Percentiles rank a stretch among this genome's conserved stretches.
phyloP scores from a whole-genome alignment of 2,797 vertebrate species.

The Alauda arvensis region DNA sequence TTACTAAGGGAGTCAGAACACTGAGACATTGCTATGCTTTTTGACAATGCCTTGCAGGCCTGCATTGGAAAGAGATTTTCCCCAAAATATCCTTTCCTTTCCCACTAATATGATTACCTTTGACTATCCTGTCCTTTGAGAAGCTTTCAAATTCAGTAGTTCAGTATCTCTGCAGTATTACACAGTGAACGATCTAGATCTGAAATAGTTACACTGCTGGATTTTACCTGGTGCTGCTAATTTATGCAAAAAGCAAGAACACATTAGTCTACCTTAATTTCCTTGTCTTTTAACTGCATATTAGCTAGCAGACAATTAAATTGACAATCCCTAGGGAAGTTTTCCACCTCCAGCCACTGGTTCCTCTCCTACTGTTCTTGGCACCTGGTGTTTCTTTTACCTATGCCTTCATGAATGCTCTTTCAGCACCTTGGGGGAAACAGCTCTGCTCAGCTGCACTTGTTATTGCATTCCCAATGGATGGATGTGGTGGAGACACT shows the following conservation, averaged over 20 bases:
- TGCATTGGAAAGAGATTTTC: not conserved
- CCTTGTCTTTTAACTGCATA: not conserved
- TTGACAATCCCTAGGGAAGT: not conserved
- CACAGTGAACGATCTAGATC: not conserved
- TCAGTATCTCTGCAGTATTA: not conserved
- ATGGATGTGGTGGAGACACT: not conserved
- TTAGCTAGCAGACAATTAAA: not conserved
- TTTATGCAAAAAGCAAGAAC: not conserved
- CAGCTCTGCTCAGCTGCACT: not conserved
- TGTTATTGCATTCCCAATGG: not conserved
- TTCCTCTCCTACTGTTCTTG: not conserved
- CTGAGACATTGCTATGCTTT: not conserved
- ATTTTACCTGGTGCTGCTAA: not conserved
- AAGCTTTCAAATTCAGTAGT: not conserved
- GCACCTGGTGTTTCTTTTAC: not conserved
- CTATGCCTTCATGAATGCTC: not conserved
- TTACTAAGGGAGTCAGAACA: not conserved
- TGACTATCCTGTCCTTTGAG: not conserved
- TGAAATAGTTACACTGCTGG: not conserved
- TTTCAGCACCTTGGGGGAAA: not conserved
- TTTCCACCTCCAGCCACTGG: not conserved
- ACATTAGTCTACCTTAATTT: not conserved
- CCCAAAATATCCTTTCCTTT: not conserved
- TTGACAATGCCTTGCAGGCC: slow-evolving; percentile 2
- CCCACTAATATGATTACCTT: not conserved